These are phyloP conservation scores for Caretta caretta DNA, from an alignment of 2,113 vertebrate genomes.

Conservation along the genomic window DNA sequence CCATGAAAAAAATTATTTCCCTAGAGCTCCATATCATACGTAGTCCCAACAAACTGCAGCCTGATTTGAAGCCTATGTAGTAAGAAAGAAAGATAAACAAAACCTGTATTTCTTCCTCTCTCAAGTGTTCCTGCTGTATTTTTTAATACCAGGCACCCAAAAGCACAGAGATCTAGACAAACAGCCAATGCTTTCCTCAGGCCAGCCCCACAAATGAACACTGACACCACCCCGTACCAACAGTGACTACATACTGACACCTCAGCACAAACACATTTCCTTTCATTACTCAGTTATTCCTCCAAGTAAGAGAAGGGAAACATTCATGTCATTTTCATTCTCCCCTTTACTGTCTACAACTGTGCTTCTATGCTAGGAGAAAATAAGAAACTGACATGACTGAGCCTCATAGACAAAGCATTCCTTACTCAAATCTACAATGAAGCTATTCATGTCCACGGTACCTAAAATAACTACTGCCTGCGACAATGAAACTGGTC, in stretches of 20 bases:
- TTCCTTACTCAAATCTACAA: constrained; percentile 7
- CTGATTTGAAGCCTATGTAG: neutral
- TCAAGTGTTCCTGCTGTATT: neutral
- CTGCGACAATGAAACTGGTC: constrained; percentile 39
- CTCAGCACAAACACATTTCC: neutral
- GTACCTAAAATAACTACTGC: constrained; percentile 43
- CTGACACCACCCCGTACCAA: accelerated
- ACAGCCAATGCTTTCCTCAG: neutral
- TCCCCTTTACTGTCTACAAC: neutral
- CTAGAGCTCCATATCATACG: neutral
- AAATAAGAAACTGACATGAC: constrained; percentile 10
- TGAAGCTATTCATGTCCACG: constrained; percentile 25
- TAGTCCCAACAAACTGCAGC: neutral
- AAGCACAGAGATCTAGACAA: neutral
- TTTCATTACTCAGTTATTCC: neutral
- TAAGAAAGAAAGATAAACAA: neutral
- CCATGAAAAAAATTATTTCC: neutral
- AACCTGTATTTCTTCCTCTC: neutral
- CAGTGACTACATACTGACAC: neutral
- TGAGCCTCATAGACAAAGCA: constrained; percentile 37
- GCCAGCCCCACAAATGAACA: accelerated
- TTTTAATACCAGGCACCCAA: neutral
- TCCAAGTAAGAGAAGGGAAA: accelerated
- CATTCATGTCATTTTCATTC: neutral
- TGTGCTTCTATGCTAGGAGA: neutral